Evolutionary conservation across 2,888 invertebrate species (phyloP).

Genomic region (Cheilosia scutellata): DNA sequence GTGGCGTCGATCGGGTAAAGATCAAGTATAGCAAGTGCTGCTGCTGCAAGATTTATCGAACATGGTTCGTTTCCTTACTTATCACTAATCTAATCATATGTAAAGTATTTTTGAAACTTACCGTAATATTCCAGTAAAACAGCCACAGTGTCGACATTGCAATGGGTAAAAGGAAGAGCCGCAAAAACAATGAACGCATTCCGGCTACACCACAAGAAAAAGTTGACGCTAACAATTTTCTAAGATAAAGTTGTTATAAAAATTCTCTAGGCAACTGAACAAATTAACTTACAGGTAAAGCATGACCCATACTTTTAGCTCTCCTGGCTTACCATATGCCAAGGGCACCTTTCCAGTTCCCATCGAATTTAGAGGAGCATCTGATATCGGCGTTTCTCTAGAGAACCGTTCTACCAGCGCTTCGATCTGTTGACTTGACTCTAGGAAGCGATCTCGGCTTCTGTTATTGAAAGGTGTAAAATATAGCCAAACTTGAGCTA

Average conservation of each 20-base stretch:
- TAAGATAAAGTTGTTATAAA: slow-evolving; percentile 80
- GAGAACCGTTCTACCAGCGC: slow-evolving; percentile 96
- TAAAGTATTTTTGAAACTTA: slow-evolving; percentile 77
- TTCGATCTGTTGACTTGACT: slow-evolving; percentile 96
- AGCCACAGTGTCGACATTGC: slow-evolving; percentile 91
- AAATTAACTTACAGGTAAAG: slow-evolving; percentile 86
- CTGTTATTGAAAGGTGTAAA: slow-evolving; percentile 73
- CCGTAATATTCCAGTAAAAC: slow-evolving; percentile 87
- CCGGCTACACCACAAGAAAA: slow-evolving; percentile 91
- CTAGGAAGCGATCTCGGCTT: slow-evolving; percentile 95
- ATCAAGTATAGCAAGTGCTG: too few species aligned
- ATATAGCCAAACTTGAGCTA: neutral
- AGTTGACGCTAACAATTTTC: slow-evolving; percentile 91
- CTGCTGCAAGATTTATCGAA: too few species aligned
- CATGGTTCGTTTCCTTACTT: too few species aligned
- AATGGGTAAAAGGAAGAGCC: slow-evolving; percentile 90
- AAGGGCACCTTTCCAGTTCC: slow-evolving; percentile 89
- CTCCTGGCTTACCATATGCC: slow-evolving; percentile 90
- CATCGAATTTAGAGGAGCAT: slow-evolving; percentile 86
- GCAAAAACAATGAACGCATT: slow-evolving; percentile 89
- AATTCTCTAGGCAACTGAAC: neutral
- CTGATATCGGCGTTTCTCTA: slow-evolving; percentile 90
- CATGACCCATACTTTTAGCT: slow-evolving; percentile 88
- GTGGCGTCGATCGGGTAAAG: too few species aligned
- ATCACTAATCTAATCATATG: neutral